Evolutionary conservation across 2,113 vertebrate species (phyloP).

Genomic region (Copsychus sechellarum): DNA sequence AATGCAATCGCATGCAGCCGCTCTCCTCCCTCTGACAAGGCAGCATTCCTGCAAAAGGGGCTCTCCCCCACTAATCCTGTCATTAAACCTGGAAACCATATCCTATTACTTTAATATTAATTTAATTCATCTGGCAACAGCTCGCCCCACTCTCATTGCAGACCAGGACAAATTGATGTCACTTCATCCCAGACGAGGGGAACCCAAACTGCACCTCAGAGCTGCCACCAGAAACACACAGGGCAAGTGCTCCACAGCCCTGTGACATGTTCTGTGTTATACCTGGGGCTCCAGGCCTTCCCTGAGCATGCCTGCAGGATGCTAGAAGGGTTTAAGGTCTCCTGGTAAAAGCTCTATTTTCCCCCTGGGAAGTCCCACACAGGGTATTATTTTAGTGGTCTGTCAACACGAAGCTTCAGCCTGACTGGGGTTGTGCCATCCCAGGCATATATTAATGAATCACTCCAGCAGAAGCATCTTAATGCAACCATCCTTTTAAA

Average conservation of each 20-base stretch:
- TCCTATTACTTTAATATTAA: not conserved
- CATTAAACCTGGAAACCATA: not conserved
- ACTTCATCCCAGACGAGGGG: accelerated
- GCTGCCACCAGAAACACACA: not conserved
- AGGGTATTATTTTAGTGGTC: slow-evolving; percentile 63
- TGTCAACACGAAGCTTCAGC: slow-evolving; percentile 49
- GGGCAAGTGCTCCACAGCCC: not conserved
- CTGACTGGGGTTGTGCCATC: slow-evolving; percentile 53
- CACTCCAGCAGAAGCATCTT: slow-evolving; percentile 47
- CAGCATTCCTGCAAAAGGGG: not conserved
- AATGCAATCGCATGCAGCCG: not conserved
- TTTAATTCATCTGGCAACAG: not conserved
- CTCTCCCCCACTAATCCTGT: not conserved
- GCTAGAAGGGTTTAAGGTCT: not conserved
- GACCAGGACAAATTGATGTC: not conserved
- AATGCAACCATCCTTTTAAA: slow-evolving; percentile 36
- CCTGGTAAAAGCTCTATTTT: slow-evolving; percentile 11
- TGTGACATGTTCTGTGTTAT: not conserved
- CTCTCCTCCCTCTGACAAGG: not conserved
- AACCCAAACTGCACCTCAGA: not conserved
- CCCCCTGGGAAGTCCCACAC: slow-evolving; percentile 8
- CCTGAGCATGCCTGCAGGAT: not conserved
- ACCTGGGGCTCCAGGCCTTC: not conserved
- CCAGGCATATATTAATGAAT: slow-evolving; percentile 54
- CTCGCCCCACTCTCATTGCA: accelerated